These are phyloP conservation scores for Trematocara zebra DNA, from an alignment of 2,113 vertebrate species.

Conservation along the genomic window DNA sequence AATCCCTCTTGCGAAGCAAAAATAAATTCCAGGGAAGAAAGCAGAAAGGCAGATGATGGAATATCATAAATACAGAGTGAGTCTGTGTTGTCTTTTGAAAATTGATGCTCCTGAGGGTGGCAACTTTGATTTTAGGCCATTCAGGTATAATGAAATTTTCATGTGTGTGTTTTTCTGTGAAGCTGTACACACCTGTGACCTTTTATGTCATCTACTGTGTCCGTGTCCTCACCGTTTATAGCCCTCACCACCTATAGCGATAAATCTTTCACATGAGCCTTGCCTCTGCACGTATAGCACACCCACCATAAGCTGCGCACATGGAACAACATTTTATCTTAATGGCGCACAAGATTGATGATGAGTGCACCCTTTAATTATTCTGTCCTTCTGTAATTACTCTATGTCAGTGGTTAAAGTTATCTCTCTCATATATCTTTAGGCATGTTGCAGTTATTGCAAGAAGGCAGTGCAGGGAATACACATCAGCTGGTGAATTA, in stretches of 20 bases:
- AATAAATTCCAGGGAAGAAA: slow-evolving; percentile 3
- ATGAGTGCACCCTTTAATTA: slow-evolving; percentile 39
- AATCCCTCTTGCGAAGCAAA: slow-evolving; percentile 1
- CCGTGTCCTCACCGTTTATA: background rate
- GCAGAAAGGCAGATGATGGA: slow-evolving; percentile 19
- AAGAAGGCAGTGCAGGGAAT: background rate
- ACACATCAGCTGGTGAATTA: background rate
- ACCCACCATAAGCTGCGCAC: background rate
- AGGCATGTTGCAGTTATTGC: background rate
- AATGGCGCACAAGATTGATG: slow-evolving; percentile 16
- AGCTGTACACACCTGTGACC: background rate
- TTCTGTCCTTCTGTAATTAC: slow-evolving; percentile 34
- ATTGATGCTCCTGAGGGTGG: background rate
- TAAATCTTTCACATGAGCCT: slow-evolving; percentile 21
- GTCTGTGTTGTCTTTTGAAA: background rate
- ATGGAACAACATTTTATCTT: slow-evolving; percentile 5
- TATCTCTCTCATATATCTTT: slow-evolving; percentile 17
- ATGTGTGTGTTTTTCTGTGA: background rate
- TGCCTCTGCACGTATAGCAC: background rate
- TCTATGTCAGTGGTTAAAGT: background rate
- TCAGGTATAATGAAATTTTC: background rate
- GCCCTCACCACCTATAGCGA: background rate
- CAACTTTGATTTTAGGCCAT: background rate
- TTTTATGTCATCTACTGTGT: background rate
- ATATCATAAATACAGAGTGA: slow-evolving; percentile 33